Conservation (phyloP, 2,888 invertebrate species). For the Periphyllus acericola region DNA sequence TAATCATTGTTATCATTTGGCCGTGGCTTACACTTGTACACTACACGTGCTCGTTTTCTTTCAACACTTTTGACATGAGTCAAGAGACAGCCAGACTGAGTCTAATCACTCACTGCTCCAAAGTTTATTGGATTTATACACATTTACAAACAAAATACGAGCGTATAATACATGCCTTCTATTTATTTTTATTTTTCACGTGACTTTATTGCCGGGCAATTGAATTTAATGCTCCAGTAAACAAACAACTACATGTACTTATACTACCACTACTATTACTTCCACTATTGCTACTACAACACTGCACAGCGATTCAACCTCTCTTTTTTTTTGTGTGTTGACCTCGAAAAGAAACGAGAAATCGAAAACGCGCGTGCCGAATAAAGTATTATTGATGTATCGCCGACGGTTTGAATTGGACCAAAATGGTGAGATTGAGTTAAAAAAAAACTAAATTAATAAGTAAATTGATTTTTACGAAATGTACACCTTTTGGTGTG, state of each 20-base stretch:
- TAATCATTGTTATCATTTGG: not conserved
- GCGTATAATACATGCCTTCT: not conserved
- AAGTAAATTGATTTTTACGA: conserved; percentile 17
- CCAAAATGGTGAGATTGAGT: not conserved
- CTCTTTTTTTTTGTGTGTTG: not conserved
- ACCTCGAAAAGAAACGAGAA: not conserved
- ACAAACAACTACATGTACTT: conserved; percentile 8
- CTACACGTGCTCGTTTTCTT: too few species aligned
- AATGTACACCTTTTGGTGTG: conserved; percentile 2
- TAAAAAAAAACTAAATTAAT: not conserved
- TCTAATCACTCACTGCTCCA: not conserved
- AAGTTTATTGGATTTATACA: too few species aligned
- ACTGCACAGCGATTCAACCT: not conserved
- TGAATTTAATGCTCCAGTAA: conserved; percentile 36
- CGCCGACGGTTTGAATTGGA: conserved; percentile 22
- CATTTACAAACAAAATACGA: not conserved
- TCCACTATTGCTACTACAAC: not conserved
- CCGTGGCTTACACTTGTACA: not conserved
- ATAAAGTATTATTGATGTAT: conserved; percentile 52
- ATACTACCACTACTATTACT: not conserved
- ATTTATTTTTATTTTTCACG: not conserved
- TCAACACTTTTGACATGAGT: too few species aligned
- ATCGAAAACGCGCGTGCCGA: conserved; percentile 23
- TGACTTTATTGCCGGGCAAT: conserved; percentile 20
- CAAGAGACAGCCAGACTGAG: too few species aligned